These are phyloP conservation scores for Lasioglossum villosulum DNA, from an alignment of 2,888 invertebrate genomes.

Conservation along the genomic window DNA sequence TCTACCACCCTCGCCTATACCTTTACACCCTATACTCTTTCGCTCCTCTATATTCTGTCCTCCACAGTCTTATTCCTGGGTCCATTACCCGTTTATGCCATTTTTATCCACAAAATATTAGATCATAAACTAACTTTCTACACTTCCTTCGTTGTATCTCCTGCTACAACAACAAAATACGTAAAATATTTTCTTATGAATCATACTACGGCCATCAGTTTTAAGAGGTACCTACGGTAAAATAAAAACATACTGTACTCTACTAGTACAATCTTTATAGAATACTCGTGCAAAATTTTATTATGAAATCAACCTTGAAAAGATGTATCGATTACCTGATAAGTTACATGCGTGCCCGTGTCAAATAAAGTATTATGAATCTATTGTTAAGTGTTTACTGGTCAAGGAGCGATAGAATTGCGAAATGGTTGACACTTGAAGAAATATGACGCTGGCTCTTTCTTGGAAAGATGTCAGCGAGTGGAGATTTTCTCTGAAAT, in stretches of 20 bases:
- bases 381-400: not conserved
- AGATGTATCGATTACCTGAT: not conserved
- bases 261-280: not conserved
- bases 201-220: not conserved
- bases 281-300: not conserved
- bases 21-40: slow-evolving; percentile 41
- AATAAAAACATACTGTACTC: not conserved
- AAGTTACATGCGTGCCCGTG: no score
- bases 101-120: slow-evolving; percentile 39
- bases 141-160: not conserved
- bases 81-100: slow-evolving; percentile 51
- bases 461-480: not conserved
- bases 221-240: not conserved
- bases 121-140: slow-evolving; percentile 37
- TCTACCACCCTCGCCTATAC: slow-evolving; percentile 58
- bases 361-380: not conserved
- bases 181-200: not conserved
- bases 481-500: not conserved
- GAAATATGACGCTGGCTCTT: not conserved
- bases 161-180: not conserved
- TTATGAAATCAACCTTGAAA: not conserved
- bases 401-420: not conserved
- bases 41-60: slow-evolving; percentile 37
- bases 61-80: slow-evolving; percentile 50
- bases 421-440: not conserved